Conservation (phyloP, 1,140 invertebrate genomes). For the Cephus cinctus region DNA sequence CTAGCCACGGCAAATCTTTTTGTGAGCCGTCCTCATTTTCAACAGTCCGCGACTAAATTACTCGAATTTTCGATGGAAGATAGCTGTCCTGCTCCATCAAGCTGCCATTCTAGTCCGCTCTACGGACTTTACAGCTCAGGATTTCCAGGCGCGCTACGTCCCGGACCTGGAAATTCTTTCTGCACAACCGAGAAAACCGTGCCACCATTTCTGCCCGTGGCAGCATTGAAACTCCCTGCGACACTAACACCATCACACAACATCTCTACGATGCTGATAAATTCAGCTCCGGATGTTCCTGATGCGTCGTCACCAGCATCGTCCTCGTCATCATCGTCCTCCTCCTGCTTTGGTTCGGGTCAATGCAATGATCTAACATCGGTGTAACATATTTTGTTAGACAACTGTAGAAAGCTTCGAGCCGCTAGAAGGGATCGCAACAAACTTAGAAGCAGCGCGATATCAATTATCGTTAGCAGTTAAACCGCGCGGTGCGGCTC, state of each 20-base stretch:
- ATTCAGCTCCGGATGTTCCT: background rate
- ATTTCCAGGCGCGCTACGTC: background rate
- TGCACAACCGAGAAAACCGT: no score
- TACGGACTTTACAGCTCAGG: background rate
- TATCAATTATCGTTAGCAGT: slow-evolving; percentile 36
- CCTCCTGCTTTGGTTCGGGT: background rate
- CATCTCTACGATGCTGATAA: no score
- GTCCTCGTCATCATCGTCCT: background rate
- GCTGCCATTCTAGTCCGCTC: no score
- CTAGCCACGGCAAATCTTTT: slow-evolving; percentile 21
- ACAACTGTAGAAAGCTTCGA: background rate
- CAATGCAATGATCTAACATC: background rate
- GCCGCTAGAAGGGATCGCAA: slow-evolving; percentile 2
- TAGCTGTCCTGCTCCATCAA: no score
- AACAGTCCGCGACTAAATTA: slow-evolving; percentile 9
- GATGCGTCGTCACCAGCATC: background rate
- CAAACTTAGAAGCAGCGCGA: slow-evolving; percentile 18
- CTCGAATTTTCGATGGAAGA: no score
- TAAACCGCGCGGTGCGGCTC: slow-evolving; percentile 25
- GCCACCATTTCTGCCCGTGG: no score
- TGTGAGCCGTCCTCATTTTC: slow-evolving; percentile 11
- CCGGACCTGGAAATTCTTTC: background rate
- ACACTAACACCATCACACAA: no score
- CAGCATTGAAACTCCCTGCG: no score
- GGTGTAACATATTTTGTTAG: background rate